Conservation (phyloP, 2,113 vertebrate species). For the Saccopteryx bilineata region DNA sequence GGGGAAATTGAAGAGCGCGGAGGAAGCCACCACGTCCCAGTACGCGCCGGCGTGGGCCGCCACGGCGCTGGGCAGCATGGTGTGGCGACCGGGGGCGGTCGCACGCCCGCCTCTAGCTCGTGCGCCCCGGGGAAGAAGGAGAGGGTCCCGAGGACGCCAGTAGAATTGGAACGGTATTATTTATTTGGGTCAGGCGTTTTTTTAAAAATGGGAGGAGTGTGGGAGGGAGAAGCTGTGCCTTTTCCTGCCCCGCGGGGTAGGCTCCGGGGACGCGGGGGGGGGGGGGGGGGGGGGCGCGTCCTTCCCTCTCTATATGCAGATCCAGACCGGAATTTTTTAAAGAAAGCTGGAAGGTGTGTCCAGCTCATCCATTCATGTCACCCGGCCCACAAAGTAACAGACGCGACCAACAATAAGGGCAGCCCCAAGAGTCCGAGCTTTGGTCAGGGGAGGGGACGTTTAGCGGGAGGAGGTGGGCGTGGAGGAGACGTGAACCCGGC, state of each 20-base stretch:
- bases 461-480: constrained; percentile 42
- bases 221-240: constrained; percentile 52
- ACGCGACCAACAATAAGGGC: constrained; percentile 93
- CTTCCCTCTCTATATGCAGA: constrained; percentile 63
- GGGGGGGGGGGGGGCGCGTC: constrained; percentile 85
- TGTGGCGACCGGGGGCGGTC: constrained; percentile 72
- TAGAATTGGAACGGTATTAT: constrained; percentile 47
- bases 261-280: constrained; percentile 86
- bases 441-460: constrained; percentile 76
- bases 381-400: constrained; percentile 93
- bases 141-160: neutral
- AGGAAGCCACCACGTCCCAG: constrained; percentile 89
- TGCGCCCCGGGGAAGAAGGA: neutral
- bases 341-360: constrained; percentile 95
- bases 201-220: constrained; percentile 52
- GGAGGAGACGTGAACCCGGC: neutral
- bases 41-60: constrained; percentile 87
- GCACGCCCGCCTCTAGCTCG: constrained; percentile 9
- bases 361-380: constrained; percentile 93
- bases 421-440: constrained; percentile 79
- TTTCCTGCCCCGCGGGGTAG: constrained; percentile 82
- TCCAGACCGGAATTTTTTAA: neutral
- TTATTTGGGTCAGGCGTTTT: constrained; percentile 49
- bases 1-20: constrained; percentile 86
- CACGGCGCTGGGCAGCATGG: constrained; percentile 88